Evolutionary conservation across 2,888 invertebrate genomes (phyloP).

Genomic region (Tetanocera ferruginea): DNA sequence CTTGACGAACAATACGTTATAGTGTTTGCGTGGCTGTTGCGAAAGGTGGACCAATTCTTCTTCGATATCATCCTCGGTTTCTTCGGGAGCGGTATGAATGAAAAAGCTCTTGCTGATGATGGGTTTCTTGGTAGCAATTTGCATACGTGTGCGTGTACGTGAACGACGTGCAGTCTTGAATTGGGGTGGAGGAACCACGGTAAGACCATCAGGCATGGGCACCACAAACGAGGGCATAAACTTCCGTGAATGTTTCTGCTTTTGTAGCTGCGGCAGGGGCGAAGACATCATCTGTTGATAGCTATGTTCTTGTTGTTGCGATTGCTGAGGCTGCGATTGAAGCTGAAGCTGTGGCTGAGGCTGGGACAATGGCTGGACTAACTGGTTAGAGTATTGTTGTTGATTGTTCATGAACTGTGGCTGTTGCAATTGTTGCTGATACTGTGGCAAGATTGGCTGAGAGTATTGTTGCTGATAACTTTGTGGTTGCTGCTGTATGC

Average conservation of each 20-base stretch:
- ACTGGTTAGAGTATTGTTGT: no score
- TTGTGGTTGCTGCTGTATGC: constrained; percentile 44
- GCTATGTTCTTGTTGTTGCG: constrained; percentile 31
- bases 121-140: constrained; percentile 55
- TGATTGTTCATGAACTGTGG: no score
- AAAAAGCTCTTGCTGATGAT: constrained; percentile 68
- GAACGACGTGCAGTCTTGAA: constrained; percentile 53
- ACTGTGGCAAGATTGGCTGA: constrained; percentile 42
- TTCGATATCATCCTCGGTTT: constrained; percentile 64
- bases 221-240: constrained; percentile 30
- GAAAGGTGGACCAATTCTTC: constrained; percentile 62
- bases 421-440: constrained; percentile 18
- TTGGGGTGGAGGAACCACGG: constrained; percentile 28
- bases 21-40: constrained; percentile 65
- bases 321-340: constrained; percentile 48
- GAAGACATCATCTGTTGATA: constrained; percentile 33
- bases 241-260: constrained; percentile 26
- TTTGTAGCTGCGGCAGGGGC: constrained; percentile 44
- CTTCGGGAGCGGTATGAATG: constrained; percentile 68
- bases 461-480: constrained; percentile 35
- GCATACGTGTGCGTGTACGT: constrained; percentile 58
- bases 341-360: constrained; percentile 33
- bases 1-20: constrained; percentile 68
- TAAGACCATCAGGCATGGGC: constrained; percentile 54
- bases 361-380: background rate